Evolutionary conservation across 2,113 vertebrate species (phyloP).

Genomic region (Glaucomys volans): DNA sequence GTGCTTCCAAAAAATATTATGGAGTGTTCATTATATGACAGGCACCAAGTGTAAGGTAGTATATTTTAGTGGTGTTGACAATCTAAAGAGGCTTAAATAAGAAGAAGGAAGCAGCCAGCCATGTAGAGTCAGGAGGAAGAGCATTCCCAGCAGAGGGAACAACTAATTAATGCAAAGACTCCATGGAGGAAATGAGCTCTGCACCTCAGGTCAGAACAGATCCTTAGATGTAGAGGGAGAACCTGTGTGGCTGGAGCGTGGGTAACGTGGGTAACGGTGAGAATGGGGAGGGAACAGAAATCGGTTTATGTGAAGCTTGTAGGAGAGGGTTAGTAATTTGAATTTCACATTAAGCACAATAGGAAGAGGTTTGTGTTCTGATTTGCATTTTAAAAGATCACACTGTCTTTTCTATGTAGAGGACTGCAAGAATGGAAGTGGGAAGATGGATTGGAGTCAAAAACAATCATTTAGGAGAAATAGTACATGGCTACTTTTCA

Average conservation of each 20-base stretch:
- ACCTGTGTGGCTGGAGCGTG: not conserved
- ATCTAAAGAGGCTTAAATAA: not conserved
- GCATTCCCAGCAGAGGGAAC: not conserved
- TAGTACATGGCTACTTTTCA: not conserved
- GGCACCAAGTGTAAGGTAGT: not conserved
- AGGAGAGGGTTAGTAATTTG: not conserved
- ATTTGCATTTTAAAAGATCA: not conserved
- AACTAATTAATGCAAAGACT: not conserved
- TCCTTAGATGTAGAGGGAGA: not conserved
- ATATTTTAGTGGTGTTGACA: not conserved
- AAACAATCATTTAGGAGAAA: not conserved
- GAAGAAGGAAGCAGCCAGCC: not conserved
- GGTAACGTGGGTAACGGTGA: not conserved
- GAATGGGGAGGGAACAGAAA: not conserved
- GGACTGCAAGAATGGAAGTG: not conserved
- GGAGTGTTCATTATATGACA: not conserved
- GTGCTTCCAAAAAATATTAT: not conserved
- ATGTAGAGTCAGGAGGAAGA: not conserved
- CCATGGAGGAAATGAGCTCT: not conserved
- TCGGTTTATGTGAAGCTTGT: not conserved
- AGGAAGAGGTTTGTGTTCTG: not conserved
- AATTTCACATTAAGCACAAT: not conserved
- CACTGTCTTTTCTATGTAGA: not conserved
- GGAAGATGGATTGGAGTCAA: not conserved
- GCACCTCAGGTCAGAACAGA: not conserved